Percentiles rank a stretch among this genome's conserved stretches.
Conservation (phyloP, 2,888 invertebrate genomes). For the Hermodice carunculata region DNA sequence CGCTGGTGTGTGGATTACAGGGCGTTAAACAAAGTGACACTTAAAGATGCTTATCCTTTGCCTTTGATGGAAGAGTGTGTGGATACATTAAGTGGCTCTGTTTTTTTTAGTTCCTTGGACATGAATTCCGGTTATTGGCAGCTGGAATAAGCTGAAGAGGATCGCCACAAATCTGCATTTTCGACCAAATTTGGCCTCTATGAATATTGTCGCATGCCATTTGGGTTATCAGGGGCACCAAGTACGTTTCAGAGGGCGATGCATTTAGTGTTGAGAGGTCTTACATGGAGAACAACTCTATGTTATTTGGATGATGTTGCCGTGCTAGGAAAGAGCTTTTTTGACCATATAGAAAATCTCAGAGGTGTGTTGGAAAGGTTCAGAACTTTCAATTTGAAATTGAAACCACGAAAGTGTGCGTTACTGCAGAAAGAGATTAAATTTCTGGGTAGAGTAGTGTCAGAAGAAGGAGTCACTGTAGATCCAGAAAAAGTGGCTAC, state of each 20-base stretch:
- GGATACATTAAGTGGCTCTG: conserved; percentile 1
- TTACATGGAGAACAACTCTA: conserved; percentile 9
- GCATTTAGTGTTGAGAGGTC: conserved; percentile 6
- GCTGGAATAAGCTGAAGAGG: conserved; percentile 11
- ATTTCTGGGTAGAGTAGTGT: conserved; percentile 1
- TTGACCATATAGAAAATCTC: conserved; percentile 15
- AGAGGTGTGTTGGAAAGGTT: conserved; percentile 16
- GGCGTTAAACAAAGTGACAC: background rate
- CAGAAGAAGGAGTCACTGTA: background rate
- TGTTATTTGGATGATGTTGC: conserved; percentile 30
- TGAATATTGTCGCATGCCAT: conserved; percentile 25
- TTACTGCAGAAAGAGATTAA: background rate
- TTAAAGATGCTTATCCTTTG: background rate
- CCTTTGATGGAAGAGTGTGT: background rate
- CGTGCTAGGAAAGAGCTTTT: background rate
- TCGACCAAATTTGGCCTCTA: conserved; percentile 16
- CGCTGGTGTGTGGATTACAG: conserved; percentile 1
- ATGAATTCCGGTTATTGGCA: conserved; percentile 27
- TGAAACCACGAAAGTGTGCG: background rate
- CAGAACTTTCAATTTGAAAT: background rate
- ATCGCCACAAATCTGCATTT: conserved; percentile 24
- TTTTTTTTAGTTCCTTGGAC: conserved; percentile 17
- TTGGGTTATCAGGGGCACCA: conserved; percentile 25
- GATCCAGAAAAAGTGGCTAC: background rate
- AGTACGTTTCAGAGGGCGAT: conserved; percentile 26